These are phyloP conservation scores for Tragelaphus imberbis DNA, from an alignment of 2,113 vertebrate genomes.

Conservation along the genomic window DNA sequence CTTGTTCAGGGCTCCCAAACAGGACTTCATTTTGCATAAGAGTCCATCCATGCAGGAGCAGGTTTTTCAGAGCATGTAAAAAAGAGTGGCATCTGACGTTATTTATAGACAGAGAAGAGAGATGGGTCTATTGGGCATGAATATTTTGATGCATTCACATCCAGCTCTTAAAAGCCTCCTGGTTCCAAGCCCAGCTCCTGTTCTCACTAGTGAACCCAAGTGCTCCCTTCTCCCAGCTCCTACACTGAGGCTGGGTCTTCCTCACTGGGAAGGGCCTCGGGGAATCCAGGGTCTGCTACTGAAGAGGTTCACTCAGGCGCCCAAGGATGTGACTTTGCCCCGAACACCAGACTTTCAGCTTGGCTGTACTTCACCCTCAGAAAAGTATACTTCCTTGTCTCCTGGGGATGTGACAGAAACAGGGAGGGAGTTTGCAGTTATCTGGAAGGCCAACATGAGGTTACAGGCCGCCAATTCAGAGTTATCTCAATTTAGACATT, in stretches of 20 bases:
- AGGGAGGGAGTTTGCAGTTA: fast-evolving
- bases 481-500: background rate
- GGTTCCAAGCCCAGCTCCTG: fast-evolving
- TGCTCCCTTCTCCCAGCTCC: background rate
- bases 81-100: background rate
- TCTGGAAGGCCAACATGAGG: background rate
- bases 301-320: background rate
- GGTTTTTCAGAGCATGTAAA: background rate
- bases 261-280: fast-evolving
- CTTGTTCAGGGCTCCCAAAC: fast-evolving
- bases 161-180: background rate
- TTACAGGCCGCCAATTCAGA: too few species aligned
- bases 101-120: background rate
- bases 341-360: fast-evolving
- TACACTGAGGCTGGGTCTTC: fast-evolving
- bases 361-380: too few species aligned
- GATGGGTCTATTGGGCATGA: fast-evolving
- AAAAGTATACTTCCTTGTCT: background rate
- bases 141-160: fast-evolving
- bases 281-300: background rate
- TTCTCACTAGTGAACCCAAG: background rate
- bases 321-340: background rate
- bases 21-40: background rate
- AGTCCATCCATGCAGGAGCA: background rate
- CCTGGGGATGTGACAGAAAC: background rate